phyloP scores from a whole-genome alignment of 2,113 vertebrate genomes.

The Ictalurus punctatus region DNA sequence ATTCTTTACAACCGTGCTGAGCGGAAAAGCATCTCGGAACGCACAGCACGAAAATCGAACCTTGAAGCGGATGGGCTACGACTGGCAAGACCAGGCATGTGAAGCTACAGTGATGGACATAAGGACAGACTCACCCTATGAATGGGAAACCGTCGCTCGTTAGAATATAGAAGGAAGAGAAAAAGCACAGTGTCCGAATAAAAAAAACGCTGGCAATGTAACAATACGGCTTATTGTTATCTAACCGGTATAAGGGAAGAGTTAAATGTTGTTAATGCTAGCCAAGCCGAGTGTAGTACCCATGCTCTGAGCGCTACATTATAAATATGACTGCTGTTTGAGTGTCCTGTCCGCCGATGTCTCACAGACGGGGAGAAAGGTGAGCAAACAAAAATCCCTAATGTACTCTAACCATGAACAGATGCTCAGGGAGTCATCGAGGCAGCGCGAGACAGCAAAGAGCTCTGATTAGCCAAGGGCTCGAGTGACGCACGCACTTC shows the following conservation, averaged over 20 bases:
- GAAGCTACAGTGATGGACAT: background rate
- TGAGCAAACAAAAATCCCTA: constrained; percentile 47
- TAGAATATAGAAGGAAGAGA: background rate
- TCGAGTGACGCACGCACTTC: constrained; percentile 43
- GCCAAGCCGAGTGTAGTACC: constrained; percentile 79
- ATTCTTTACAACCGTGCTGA: background rate
- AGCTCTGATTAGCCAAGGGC: constrained; percentile 60
- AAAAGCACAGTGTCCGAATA: background rate
- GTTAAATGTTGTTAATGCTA: constrained; percentile 82
- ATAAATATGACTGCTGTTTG: constrained; percentile 57
- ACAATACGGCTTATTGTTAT: background rate
- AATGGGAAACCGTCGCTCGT: too few species aligned
- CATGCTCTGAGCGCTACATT: background rate
- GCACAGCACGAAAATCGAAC: background rate
- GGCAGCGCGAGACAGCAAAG: constrained; percentile 11
- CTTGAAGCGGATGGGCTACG: background rate
- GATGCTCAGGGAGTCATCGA: constrained; percentile 42
- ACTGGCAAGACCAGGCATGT: too few species aligned
- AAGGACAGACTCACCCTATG: background rate
- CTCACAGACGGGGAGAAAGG: constrained; percentile 63
- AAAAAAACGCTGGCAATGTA: background rate
- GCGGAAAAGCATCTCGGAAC: background rate
- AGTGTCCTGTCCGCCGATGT: constrained; percentile 68
- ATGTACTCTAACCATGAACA: constrained; percentile 58
- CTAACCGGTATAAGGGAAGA: background rate